Base-by-base conservation (phyloP, 1,140 invertebrate species). In the Bombus consobrinus region DNA sequence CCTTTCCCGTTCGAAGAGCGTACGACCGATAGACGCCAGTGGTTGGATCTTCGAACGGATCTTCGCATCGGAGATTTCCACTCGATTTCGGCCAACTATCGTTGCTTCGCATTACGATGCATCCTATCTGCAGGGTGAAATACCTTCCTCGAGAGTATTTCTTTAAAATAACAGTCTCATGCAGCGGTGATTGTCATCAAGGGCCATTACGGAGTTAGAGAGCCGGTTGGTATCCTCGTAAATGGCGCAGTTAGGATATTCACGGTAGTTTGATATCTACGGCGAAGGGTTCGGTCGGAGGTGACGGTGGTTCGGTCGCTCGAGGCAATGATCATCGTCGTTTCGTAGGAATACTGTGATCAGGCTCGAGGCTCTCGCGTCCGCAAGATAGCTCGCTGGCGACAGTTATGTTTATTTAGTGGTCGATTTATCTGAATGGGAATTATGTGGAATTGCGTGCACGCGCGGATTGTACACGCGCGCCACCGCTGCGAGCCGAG, bases 131-230 rank as follows among this genome's bases (percentile, higher is more conserved):
- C 0, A 9, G 15, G 18, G 32, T 6, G 32, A 34, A 37, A 25
- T 66, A 18, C n/a, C 32, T 66, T 66, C 64, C 18, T 18, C 64
- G 64, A 66, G 18, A 18, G 1, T 3, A 69, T 53, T 71, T 62
- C n/a, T 47, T n/a, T 41, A 53, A 73, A 37, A 69, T 66, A 59
- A 86, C 73, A 86, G 83, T 83, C 72, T 89, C 83, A 83, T 47
- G 79, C 53, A 82, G 72, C 74, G 59, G 47, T 53, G 72, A 57
- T 37, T 81, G 74, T 86, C 69, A 66, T 87, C 83, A 41, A 87
- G 86, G 69, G 75, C 79, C 88, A 91, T 91, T 88, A 91, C 80
- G 86, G 12, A n/a, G 90, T 93, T 88, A 68, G 82, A 81, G 68
- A 82, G 76, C 37, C 57, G 53, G 22, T 9, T 68, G 8, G 64